A percentile compares a stretch with the other conserved stretches of the same genome.
phyloP scores from a whole-genome alignment of 2,888 invertebrate species.

The Pelosia muscerda region DNA sequence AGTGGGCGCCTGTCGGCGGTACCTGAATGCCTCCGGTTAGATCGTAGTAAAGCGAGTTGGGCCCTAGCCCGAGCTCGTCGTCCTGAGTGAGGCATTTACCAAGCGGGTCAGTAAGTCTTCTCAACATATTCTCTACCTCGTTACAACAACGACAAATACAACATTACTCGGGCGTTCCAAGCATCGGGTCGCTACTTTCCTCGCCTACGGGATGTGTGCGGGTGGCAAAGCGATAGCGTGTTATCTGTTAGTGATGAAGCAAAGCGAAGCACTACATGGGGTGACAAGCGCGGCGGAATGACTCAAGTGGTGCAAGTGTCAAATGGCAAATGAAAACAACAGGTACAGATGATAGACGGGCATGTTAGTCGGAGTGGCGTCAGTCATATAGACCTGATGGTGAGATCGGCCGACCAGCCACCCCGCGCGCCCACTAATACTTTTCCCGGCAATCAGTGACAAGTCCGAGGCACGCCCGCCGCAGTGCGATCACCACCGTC shows the following conservation, averaged over 20 bases:
- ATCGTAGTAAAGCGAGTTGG: conserved; percentile 86
- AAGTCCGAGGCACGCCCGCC: conserved; percentile 65
- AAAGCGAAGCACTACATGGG: conserved; percentile 72
- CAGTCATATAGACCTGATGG: conserved; percentile 82
- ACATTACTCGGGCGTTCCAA: conserved; percentile 75
- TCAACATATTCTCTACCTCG: conserved; percentile 80
- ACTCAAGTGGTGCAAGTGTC: conserved; percentile 76
- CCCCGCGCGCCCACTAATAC: conserved; percentile 61
- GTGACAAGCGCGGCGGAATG: conserved; percentile 71
- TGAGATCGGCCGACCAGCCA: conserved; percentile 71
- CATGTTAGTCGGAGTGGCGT: conserved; percentile 77
- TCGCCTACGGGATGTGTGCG: conserved; percentile 61
- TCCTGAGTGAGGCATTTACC: conserved; percentile 85
- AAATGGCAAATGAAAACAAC: conserved; percentile 74
- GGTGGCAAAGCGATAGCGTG: conserved; percentile 61
- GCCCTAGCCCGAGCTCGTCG: conserved; percentile 85
- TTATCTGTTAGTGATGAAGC: conserved; percentile 66
- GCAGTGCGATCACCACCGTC: conserved; percentile 77
- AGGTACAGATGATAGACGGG: conserved; percentile 66
- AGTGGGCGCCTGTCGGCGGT: conserved; percentile 62
- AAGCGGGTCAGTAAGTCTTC: conserved; percentile 84
- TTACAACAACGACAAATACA: conserved; percentile 78
- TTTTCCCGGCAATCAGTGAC: conserved; percentile 59
- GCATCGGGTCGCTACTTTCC: conserved; percentile 66
- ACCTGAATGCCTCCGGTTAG: conserved; percentile 87